Percentiles rank a stretch among this genome's conserved stretches.
phyloP scores from a whole-genome alignment of 1,140 invertebrate species.

The Grapholita molesta region DNA sequence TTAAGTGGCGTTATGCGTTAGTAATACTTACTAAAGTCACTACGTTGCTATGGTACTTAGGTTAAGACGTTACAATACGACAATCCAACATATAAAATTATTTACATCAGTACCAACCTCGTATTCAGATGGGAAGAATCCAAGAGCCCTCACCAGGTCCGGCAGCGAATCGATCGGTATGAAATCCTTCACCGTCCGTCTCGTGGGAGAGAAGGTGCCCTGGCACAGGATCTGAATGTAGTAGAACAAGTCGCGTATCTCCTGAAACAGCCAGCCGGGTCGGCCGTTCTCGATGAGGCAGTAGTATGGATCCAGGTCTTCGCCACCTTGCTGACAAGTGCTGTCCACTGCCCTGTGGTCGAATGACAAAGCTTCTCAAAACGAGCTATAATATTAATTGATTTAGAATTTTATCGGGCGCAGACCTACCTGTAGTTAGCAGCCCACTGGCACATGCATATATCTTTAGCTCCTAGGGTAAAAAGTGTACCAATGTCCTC shows the following conservation, averaged over 20 bases:
- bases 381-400: too few species aligned
- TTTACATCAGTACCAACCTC: slow-evolving; percentile 76
- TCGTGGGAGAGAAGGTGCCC: slow-evolving; percentile 81
- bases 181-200: slow-evolving; percentile 77
- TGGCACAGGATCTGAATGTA: slow-evolving; percentile 86
- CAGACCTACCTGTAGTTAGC: slow-evolving; percentile 54
- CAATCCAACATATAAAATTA: too few species aligned
- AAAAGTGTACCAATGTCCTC: slow-evolving; percentile 55
- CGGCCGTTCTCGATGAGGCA: slow-evolving; percentile 79
- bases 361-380: too few species aligned
- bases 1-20: too few species aligned
- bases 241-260: slow-evolving; percentile 85
- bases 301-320: slow-evolving; percentile 79
- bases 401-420: not conserved
- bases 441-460: slow-evolving; percentile 53
- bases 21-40: too few species aligned
- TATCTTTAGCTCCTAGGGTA: slow-evolving; percentile 56
- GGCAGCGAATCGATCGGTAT: slow-evolving; percentile 83
- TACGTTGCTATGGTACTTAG: too few species aligned
- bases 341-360: slow-evolving; percentile 75
- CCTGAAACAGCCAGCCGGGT: slow-evolving; percentile 82
- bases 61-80: too few species aligned
- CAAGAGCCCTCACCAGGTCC: slow-evolving; percentile 85
- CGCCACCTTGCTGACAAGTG: slow-evolving; percentile 73
- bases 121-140: slow-evolving; percentile 85